Evolutionary conservation across 2,113 vertebrate species (phyloP), one percentile per base, ranked within the genome.

Genomic region (Desmodus rotundus): DNA sequence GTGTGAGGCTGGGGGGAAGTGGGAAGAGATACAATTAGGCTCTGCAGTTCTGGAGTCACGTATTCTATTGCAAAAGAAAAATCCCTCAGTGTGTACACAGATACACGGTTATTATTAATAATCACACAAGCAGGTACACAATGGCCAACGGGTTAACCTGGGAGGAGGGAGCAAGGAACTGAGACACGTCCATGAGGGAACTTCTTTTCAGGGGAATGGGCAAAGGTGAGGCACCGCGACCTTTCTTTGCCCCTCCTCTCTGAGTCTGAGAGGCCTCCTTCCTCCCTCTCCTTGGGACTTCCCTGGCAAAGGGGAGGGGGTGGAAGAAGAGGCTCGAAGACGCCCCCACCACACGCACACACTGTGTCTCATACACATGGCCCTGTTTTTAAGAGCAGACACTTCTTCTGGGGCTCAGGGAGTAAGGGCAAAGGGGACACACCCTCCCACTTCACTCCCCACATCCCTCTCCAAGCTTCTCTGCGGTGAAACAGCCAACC

Each of bases 311-410:
- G 36, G 4, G 45, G 1, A 45, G 58, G 41, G 43, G 33, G 72
- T 56, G 26, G 70, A 31, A 80, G 82, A 90, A 61, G n/a, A 87
- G 76, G 28, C 22, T 45, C 77, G 20, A 84, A 31, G 63, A 52
- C 12, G 15, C 15, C 17, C 13, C 38, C 4, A 6, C 6, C 41
- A 73, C 24, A 26, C 22, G 19, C n/a, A 56, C 5, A 50, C 7
- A 28, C 3, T 0, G 26, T 31, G 56, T 61, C 50, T 36, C 67
- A 38, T 16, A 33, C 31, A 19, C 0, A 0, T 5, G 16, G 72
- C 58, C 8, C 2, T 19, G 61, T 17, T 84, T 89, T 73, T 19
- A 47, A 52, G 6, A 33, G 67, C 12, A 93, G 20, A 73, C 4
- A 28, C 36, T 19, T 93, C 54, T 47, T 63, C 24, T 10, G 15